Evolutionary conservation across 2,888 invertebrate species (phyloP).

Genomic region (Lasioglossum vierecki): DNA sequence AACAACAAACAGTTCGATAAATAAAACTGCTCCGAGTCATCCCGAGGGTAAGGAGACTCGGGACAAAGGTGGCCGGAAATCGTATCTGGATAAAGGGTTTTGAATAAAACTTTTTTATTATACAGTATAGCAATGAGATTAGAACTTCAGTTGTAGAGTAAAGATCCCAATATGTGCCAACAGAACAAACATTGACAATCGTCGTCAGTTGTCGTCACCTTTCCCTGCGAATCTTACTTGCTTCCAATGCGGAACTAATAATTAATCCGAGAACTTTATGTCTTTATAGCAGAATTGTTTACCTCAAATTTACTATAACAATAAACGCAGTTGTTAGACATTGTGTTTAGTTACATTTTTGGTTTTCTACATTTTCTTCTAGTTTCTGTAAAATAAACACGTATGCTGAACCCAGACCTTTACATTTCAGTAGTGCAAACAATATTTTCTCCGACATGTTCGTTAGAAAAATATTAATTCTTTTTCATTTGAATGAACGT

Average conservation of each 20-base stretch:
- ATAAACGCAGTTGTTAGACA: background rate
- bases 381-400: background rate
- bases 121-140: background rate
- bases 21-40: slow-evolving; percentile 23
- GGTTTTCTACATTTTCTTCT: background rate
- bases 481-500: background rate
- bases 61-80: background rate
- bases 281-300: background rate
- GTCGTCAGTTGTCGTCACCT: background rate
- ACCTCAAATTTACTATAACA: background rate
- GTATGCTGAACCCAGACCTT: background rate
- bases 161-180: background rate
- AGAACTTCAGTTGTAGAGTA: background rate
- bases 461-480: background rate
- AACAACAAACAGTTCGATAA: slow-evolving; percentile 40
- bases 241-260: background rate
- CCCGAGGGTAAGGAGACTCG: background rate
- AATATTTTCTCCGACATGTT: background rate
- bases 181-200: background rate
- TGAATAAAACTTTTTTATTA: background rate
- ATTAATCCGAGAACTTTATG: background rate
- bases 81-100: background rate
- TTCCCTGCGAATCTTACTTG: background rate
- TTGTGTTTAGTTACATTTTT: background rate
- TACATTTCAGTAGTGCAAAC: background rate